These are phyloP conservation scores for Chloroclystis v-ata DNA, from an alignment of 2,888 invertebrate species.

Conservation along the genomic window DNA sequence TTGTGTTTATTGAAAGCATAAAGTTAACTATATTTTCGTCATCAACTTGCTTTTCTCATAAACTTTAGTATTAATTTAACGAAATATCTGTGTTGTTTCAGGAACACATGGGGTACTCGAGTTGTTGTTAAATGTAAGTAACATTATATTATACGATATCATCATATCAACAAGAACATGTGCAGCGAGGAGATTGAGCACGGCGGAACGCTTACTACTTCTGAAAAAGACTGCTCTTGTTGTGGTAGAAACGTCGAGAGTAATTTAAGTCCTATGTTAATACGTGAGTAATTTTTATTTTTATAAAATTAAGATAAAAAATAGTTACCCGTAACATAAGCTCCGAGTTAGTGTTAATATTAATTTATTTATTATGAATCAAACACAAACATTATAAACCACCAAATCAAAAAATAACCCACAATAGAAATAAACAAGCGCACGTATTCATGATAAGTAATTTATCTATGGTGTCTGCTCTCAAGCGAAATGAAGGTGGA, in stretches of 20 bases:
- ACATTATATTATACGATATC: no score
- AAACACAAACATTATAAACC: background rate
- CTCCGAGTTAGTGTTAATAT: no score
- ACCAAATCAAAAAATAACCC: background rate
- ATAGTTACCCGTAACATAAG: no score
- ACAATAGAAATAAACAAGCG: conserved; percentile 1
- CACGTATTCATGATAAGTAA: conserved; percentile 8
- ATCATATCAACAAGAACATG: no score
- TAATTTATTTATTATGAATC: no score
- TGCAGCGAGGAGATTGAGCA: no score
- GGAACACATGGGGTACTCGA: conserved; percentile 7
- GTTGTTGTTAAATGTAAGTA: conserved; percentile 8
- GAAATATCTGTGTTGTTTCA: conserved; percentile 13
- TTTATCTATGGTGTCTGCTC: conserved; percentile 11
- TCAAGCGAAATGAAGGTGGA: conserved; percentile 8
- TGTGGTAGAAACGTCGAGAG: no score
- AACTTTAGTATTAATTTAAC: conserved; percentile 5
- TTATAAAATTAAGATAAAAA: no score
- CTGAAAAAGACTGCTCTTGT: no score
- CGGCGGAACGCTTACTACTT: no score
- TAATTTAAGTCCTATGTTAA: no score
- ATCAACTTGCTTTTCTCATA: conserved; percentile 1
- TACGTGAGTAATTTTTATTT: no score
- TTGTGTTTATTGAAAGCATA: conserved; percentile 6
- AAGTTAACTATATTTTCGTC: conserved; percentile 17